A percentile compares a stretch with the other conserved stretches of the same genome.
Conservation (phyloP, 2,797 vertebrate species). For the Eulemur rubriventer region DNA sequence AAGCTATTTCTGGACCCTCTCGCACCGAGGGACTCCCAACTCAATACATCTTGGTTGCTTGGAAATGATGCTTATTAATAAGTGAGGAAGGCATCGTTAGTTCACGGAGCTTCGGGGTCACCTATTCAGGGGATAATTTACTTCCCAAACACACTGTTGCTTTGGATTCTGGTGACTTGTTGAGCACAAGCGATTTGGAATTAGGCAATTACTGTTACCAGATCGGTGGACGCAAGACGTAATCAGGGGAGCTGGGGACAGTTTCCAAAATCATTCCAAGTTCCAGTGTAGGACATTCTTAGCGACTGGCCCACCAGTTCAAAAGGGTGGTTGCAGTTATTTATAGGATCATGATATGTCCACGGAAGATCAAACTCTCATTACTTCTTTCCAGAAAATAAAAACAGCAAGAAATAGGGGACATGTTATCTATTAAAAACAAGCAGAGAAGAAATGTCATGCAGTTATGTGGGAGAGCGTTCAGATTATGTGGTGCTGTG, state of each 20-base stretch:
- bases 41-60: slow-evolving; percentile 87
- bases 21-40: slow-evolving; percentile 84
- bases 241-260: neutral
- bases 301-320: neutral
- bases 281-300: neutral
- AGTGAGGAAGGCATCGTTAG: slow-evolving; percentile 79
- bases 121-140: slow-evolving; percentile 50
- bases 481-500: neutral
- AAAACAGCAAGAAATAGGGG: neutral
- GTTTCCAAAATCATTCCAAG: neutral
- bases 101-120: slow-evolving; percentile 69
- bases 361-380: neutral
- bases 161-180: neutral
- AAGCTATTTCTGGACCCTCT: slow-evolving; percentile 86
- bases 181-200: slow-evolving; percentile 35
- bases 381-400: neutral
- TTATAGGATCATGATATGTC: neutral
- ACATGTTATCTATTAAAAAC: neutral
- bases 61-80: slow-evolving; percentile 87
- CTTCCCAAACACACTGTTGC: slow-evolving; percentile 52
- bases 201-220: neutral
- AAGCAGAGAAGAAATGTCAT: neutral
- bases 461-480: neutral
- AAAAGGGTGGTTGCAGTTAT: neutral
- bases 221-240: neutral